Percentiles rank a stretch among this genome's conserved stretches.
Conservation (phyloP, 2,113 vertebrate species). For the Muntiacus muntjak region DNA sequence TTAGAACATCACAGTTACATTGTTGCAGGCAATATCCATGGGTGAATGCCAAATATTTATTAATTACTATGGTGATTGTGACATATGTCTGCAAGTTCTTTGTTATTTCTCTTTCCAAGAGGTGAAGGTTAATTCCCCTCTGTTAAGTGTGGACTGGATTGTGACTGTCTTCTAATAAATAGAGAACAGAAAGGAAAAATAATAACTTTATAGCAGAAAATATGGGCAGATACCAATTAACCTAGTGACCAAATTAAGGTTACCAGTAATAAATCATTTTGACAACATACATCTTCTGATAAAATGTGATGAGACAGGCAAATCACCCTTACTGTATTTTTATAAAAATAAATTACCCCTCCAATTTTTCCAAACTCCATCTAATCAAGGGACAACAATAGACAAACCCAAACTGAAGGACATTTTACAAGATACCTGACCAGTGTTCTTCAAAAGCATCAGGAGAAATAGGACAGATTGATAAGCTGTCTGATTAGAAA, state of each 20-base stretch:
- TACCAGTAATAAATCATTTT: not conserved
- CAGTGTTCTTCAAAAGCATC: not conserved
- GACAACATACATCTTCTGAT: not conserved
- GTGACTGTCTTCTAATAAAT: too few species aligned
- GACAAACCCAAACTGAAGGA: not conserved
- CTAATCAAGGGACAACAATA: not conserved
- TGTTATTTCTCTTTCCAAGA: not conserved
- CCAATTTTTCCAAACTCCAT: not conserved
- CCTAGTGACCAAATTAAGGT: not conserved
- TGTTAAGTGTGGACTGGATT: not conserved
- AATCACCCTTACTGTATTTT: not conserved
- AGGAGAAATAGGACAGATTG: not conserved
- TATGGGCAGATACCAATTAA: not conserved
- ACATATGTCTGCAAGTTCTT: not conserved
- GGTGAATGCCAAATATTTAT: not conserved
- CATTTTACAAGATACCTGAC: not conserved
- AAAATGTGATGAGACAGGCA: not conserved
- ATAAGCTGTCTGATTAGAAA: not conserved
- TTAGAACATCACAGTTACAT: not conserved
- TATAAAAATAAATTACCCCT: not conserved
- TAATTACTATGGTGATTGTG: not conserved
- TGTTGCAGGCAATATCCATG: not conserved
- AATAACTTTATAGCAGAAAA: not conserved
- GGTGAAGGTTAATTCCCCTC: not conserved
- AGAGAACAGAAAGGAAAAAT: not conserved